phyloP scores from a whole-genome alignment of 2,888 invertebrate species.

The Portevinia maculata region DNA sequence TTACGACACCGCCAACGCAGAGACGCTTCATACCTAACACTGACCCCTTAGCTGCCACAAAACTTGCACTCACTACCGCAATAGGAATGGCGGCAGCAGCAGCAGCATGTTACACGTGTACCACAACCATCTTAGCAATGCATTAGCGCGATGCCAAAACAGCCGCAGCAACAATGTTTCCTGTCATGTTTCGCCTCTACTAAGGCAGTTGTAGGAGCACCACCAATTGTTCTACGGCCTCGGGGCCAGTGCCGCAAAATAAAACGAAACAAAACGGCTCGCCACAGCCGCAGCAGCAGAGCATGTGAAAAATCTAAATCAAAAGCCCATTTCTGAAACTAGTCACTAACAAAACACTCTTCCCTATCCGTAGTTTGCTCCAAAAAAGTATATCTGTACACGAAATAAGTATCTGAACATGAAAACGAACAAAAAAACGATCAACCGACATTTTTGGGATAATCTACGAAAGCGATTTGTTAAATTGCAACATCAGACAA shows the following conservation, averaged over 20 bases:
- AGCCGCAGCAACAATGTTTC: constrained; percentile 65
- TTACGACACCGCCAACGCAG: constrained; percentile 71
- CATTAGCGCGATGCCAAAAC: constrained; percentile 31
- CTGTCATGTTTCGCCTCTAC: constrained; percentile 69
- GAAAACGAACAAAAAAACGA: constrained; percentile 5
- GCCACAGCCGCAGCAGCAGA: constrained; percentile 6
- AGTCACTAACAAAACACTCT: constrained; percentile 44
- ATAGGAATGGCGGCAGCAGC: constrained; percentile 21
- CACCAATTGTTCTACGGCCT: constrained; percentile 56
- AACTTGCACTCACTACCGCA: constrained; percentile 28
- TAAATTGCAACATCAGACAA: constrained; percentile 60
- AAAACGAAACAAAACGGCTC: constrained; percentile 14
- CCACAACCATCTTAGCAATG: constrained; percentile 50
- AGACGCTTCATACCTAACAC: constrained; percentile 58
- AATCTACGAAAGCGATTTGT: constrained; percentile 57
- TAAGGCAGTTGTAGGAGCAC: constrained; percentile 59
- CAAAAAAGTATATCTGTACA: constrained; percentile 4
- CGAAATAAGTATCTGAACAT: not conserved
- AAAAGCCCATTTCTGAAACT: constrained; percentile 53
- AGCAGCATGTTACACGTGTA: constrained; percentile 47
- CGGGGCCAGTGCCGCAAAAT: constrained; percentile 14
- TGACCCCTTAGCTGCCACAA: constrained; percentile 53
- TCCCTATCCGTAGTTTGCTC: constrained; percentile 21
- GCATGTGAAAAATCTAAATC: constrained; percentile 55
- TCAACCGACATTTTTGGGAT: constrained; percentile 46